phyloP scores from a whole-genome alignment of 92 coral and sea anemone genomes.

The Montipora capitata region DNA sequence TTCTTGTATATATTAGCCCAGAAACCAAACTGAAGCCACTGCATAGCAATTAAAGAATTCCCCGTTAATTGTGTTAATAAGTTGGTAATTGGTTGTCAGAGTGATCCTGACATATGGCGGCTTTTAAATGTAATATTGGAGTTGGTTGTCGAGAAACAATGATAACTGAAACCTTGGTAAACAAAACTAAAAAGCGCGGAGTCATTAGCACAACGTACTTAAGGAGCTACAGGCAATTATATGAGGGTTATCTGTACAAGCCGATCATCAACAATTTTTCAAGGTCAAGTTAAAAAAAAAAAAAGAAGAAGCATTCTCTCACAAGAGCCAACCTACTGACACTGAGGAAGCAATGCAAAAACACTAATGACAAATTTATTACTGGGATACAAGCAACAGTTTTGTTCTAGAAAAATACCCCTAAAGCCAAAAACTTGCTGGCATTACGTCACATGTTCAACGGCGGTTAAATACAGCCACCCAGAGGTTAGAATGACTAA shows the following conservation, averaged over 20 bases:
- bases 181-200: not conserved
- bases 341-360: no score
- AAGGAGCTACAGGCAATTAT: not conserved
- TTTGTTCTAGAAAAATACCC: not conserved
- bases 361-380: no score
- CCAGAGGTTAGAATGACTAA: not conserved
- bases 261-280: no score
- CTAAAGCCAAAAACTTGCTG: not conserved
- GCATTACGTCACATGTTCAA: constrained; percentile 21
- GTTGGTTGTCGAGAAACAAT: not conserved
- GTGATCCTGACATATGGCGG: not conserved
- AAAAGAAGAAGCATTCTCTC: no score
- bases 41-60: constrained; percentile 13
- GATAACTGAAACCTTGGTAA: not conserved
- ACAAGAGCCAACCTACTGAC: no score
- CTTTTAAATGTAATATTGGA: not conserved
- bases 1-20: not conserved
- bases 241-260: not conserved
- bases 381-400: not conserved
- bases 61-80: constrained; percentile 18
- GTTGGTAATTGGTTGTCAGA: constrained; percentile 17
- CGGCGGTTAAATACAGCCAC: constrained; percentile 15
- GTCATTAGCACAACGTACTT: not conserved
- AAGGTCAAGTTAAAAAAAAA: no score
- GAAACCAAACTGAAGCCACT: not conserved